Evolutionary conservation across 2,888 invertebrate genomes (phyloP).

Genomic region (Lymantria dispar): DNA sequence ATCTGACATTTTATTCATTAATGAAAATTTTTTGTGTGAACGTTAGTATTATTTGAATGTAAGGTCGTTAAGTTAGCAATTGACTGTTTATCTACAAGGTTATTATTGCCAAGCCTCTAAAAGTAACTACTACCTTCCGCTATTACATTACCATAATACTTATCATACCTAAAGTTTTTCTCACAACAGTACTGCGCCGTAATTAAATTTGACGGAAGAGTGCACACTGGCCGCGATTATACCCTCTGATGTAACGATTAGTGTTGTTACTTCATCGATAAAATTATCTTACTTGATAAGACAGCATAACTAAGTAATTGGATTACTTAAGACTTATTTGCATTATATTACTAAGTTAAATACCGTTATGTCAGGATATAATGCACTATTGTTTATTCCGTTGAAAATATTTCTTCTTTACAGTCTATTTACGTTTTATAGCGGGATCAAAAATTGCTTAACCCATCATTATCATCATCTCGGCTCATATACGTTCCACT

Average conservation of each 20-base stretch:
- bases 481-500: too few species aligned
- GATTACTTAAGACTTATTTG: constrained; percentile 45
- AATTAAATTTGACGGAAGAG: constrained; percentile 75
- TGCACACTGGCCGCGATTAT: constrained; percentile 54
- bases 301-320: constrained; percentile 45
- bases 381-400: too few species aligned
- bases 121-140: neutral
- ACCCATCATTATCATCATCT: too few species aligned
- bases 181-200: constrained; percentile 35
- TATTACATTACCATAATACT: neutral
- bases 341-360: constrained; percentile 4
- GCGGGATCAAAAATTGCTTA: too few species aligned
- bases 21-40: too few species aligned
- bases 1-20: too few species aligned
- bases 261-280: constrained; percentile 63
- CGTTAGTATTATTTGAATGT: neutral
- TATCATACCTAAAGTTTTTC: constrained; percentile 8
- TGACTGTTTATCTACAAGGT: neutral
- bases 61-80: neutral
- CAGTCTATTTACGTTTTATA: too few species aligned
- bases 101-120: neutral
- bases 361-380: neutral
- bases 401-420: too few species aligned
- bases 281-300: constrained; percentile 48
- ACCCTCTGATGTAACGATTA: constrained; percentile 42